Base-by-base conservation (phyloP, 2,888 invertebrate genomes). In the Papilio elwesi region DNA sequence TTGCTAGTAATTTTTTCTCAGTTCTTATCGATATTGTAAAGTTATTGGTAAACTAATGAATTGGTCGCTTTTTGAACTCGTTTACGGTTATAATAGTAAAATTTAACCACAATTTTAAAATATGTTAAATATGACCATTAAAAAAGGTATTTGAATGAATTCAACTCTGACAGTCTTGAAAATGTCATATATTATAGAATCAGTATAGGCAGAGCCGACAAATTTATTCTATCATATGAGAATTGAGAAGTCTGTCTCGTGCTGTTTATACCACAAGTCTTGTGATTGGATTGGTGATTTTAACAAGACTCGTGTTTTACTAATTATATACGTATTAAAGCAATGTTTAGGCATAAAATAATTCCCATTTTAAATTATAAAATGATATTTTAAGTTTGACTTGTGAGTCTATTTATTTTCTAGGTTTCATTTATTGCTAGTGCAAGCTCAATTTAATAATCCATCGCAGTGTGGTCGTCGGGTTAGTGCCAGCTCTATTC, bases 281-380 rank as follows among this genome's bases (percentile, higher is more conserved):
- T n/a, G n/a, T n/a, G n/a, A n/a, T n/a, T n/a, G n/a, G n/a, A n/a
- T n/a, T 4, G 26, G 26, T 26, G 26, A 26, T 26, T 26, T 26
- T 26, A 4, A 4, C 36, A 26, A 6, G 53, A 16, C 55, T 64
- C 47, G 68, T 64, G 48, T 55, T 51, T 36, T 65, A 48, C 13
- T 8, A 36, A 53, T 36, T 15, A 57, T 67, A 62, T 51, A 11
- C 47, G 67, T 71, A 68, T 48, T 9, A 48, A 62, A 52, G 53
- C 53, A 65, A 71, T 66, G 51, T 59, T 52, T 36, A 57, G 36
- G 2, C 5, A 26, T 12, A 13, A 57, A 57, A 57, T 36, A 7
- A 57, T 57, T 57, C 13, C 36, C 5, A 43, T 43, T 43, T 43
- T 43, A 9, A 43, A 13, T 57, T 13, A 8, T 16, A 11, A 52